These are phyloP conservation scores for Globicephala melas DNA, from an alignment of 2,113 vertebrate genomes.

Conservation along the genomic window DNA sequence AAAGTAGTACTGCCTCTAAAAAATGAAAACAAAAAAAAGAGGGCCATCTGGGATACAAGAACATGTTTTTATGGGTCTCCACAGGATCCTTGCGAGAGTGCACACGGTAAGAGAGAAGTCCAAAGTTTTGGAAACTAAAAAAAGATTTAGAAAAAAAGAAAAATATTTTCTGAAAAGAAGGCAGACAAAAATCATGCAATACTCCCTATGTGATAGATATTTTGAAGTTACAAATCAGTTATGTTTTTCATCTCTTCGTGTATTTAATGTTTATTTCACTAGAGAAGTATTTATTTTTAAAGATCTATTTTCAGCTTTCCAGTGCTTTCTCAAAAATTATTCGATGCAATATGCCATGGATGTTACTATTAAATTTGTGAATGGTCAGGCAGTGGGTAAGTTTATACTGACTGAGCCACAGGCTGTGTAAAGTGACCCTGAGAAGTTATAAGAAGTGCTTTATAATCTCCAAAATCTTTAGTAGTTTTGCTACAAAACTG, in stretches of 20 bases:
- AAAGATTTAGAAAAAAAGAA: not conserved
- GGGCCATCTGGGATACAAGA: conserved; percentile 30
- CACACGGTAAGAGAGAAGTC: not conserved
- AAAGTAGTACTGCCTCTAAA: not conserved
- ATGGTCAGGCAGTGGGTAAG: not conserved
- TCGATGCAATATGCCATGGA: not conserved
- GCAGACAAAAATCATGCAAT: conserved; percentile 22
- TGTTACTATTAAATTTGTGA: not conserved
- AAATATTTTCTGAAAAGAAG: conserved; percentile 5
- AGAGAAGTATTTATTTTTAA: not conserved
- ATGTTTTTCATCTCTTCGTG: not conserved
- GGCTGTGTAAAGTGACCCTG: not conserved
- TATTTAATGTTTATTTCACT: not conserved
- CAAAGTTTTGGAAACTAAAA: conserved; percentile 25
- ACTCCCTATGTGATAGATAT: not conserved
- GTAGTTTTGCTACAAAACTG: not conserved
- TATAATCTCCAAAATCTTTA: conserved; percentile 13
- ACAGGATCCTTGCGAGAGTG: not conserved
- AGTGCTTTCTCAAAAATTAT: not conserved
- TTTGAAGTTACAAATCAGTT: conserved; percentile 28
- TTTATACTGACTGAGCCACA: not conserved
- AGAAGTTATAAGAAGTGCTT: not conserved
- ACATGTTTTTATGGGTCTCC: conserved; percentile 30
- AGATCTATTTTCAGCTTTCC: conserved; percentile 15
- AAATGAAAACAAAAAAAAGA: not conserved